Evolutionary conservation across 2,113 vertebrate genomes (phyloP).

Genomic region (Chamaea fasciata): DNA sequence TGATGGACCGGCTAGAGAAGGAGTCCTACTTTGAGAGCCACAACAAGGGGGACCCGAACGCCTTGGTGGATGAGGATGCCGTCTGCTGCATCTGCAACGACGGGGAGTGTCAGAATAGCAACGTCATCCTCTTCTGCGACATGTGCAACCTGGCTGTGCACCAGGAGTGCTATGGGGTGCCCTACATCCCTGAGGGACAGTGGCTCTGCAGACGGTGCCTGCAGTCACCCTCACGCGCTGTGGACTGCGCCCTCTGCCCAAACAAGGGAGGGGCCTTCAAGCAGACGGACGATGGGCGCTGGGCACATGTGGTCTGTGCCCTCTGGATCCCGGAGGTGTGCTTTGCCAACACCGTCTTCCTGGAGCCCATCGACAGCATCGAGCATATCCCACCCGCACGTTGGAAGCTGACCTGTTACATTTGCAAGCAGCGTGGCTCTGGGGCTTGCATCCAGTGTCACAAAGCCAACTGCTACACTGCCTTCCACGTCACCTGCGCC

Average conservation of each 20-base stretch:
- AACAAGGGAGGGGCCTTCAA: slow-evolving; percentile 99
- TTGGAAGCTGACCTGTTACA: slow-evolving; percentile 99
- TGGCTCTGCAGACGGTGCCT: slow-evolving; percentile 98
- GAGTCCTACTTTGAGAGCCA: slow-evolving; percentile 99
- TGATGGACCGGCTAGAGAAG: slow-evolving; percentile 98
- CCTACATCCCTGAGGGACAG: slow-evolving; percentile 97
- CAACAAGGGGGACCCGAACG: slow-evolving; percentile 95
- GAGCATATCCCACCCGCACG: slow-evolving; percentile 96
- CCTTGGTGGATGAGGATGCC: slow-evolving; percentile 93
- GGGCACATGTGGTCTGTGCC: slow-evolving; percentile 97
- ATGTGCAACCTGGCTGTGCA: slow-evolving; percentile 99
- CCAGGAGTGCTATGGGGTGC: slow-evolving; percentile 98
- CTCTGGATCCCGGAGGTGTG: slow-evolving; percentile 99
- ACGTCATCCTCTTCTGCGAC: slow-evolving; percentile 98
- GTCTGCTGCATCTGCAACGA: slow-evolving; percentile 99
- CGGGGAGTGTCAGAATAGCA: slow-evolving; percentile 99
- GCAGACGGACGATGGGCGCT: slow-evolving; percentile 96
- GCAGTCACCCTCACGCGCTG: slow-evolving; percentile 93
- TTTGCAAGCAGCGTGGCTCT: slow-evolving; percentile 96
- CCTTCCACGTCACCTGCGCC: slow-evolving; percentile 97
- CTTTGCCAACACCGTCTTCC: slow-evolving; percentile 97
- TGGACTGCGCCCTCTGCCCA: slow-evolving; percentile 97
- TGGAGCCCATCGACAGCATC: slow-evolving; percentile 98
- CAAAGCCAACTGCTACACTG: slow-evolving; percentile 98
- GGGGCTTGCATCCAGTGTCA: slow-evolving; percentile 99